phyloP scores from a whole-genome alignment of 2,888 invertebrate species.

The Incurvaria masculella region DNA sequence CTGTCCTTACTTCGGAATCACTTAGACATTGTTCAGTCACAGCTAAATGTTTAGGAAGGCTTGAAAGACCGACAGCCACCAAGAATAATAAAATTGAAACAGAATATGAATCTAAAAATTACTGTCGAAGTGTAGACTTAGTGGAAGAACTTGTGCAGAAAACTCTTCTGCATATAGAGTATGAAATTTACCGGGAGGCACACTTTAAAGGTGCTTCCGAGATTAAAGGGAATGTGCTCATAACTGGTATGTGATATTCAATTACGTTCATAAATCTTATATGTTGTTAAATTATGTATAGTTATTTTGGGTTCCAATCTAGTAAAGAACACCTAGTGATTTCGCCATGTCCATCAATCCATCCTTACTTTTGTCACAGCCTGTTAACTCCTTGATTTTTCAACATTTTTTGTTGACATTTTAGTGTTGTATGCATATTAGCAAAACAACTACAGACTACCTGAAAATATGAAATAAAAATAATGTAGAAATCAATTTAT shows the following conservation, averaged over 20 bases:
- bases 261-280: no score
- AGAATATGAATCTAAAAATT: constrained; percentile 40
- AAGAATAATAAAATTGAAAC: constrained; percentile 21
- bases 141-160: constrained; percentile 39
- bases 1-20: constrained; percentile 48
- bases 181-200: constrained; percentile 43
- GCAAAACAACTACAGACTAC: no score
- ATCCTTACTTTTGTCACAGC: no score
- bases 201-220: constrained; percentile 39
- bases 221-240: constrained; percentile 42
- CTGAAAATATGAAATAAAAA: no score
- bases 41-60: constrained; percentile 30
- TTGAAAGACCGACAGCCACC: not conserved
- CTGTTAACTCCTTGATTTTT: no score
- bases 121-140: constrained; percentile 50
- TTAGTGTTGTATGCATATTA: no score
- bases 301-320: no score
- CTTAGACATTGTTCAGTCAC: constrained; percentile 48
- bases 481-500: no score
- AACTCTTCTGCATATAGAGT: constrained; percentile 33
- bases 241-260: constrained; percentile 33
- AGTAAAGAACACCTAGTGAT: not conserved
- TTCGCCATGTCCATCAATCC: no score
- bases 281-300: no score
- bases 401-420: no score